Conservation (phyloP, 2,113 vertebrate genomes). For the Sterrhoptilus dennistouni region DNA sequence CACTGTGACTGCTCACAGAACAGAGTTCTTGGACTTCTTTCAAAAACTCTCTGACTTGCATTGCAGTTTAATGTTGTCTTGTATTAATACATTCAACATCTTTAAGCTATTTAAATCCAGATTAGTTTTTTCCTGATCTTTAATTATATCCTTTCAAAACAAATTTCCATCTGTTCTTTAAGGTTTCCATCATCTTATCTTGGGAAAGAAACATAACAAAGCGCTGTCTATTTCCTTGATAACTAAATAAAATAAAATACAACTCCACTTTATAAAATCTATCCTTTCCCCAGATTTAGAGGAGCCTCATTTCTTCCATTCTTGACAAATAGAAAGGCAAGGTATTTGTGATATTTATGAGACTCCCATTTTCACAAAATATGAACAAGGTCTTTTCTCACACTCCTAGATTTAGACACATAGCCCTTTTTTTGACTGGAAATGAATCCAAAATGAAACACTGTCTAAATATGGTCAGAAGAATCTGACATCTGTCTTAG, state of each 20-base stretch:
- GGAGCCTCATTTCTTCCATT: background rate
- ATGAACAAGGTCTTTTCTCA: background rate
- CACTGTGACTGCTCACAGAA: background rate
- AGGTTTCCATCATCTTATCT: background rate
- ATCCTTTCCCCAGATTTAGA: background rate
- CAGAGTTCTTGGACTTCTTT: background rate
- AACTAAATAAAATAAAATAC: background rate
- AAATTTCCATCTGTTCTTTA: conserved; percentile 41
- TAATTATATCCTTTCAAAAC: conserved; percentile 54
- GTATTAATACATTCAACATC: background rate
- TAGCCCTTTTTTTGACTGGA: background rate
- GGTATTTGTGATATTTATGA: background rate
- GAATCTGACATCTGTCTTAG: background rate
- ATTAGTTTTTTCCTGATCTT: conserved; percentile 43
- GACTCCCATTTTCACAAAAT: background rate
- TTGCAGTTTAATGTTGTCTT: background rate
- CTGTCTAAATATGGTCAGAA: background rate
- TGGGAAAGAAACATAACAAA: background rate
- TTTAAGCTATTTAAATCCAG: conserved; percentile 52
- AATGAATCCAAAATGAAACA: background rate
- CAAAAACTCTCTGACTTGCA: background rate
- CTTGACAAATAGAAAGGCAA: background rate
- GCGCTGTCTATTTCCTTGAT: background rate
- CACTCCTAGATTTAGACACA: background rate
- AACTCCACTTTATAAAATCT: background rate